Percentiles rank a stretch among this genome's conserved stretches.
Evolutionary conservation across 1,140 invertebrate genomes (phyloP).

Genomic region (Pogonomyrmex barbatus): DNA sequence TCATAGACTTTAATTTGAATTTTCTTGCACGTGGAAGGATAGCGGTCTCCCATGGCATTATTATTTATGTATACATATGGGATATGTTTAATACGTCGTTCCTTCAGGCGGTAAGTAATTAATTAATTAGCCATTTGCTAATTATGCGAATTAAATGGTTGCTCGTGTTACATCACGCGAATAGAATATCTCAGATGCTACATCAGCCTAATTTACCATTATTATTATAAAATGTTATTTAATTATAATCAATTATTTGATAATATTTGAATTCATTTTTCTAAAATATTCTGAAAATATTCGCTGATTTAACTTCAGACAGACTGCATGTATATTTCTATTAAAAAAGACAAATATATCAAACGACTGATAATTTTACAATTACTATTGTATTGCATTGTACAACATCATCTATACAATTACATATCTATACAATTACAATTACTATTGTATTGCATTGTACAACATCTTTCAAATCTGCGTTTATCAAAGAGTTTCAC

Average conservation of each 20-base stretch:
- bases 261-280: not conserved
- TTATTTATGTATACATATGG: constrained; percentile 39
- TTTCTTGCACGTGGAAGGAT: constrained; percentile 30
- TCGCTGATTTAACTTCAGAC: not conserved
- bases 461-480: not conserved
- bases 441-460: not conserved
- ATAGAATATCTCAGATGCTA: not conserved
- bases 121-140: constrained; percentile 48
- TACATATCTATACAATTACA: too few species aligned
- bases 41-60: not conserved
- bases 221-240: constrained; percentile 32
- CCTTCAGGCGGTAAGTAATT: constrained; percentile 18
- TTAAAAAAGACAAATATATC: not conserved
- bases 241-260: constrained; percentile 38
- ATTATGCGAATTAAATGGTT: constrained; percentile 49
- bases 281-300: not conserved
- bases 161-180: constrained; percentile 44
- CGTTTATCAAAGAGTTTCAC: not conserved
- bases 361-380: not conserved
- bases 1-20: constrained; percentile 32
- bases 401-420: too few species aligned
- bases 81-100: constrained; percentile 24
- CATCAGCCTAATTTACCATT: constrained; percentile 35
- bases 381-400: not conserved
- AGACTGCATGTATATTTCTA: not conserved